A percentile compares a stretch with the other conserved stretches of the same genome.
Evolutionary conservation across 2,888 invertebrate genomes (phyloP).

Genomic region (Rutpela maculata): DNA sequence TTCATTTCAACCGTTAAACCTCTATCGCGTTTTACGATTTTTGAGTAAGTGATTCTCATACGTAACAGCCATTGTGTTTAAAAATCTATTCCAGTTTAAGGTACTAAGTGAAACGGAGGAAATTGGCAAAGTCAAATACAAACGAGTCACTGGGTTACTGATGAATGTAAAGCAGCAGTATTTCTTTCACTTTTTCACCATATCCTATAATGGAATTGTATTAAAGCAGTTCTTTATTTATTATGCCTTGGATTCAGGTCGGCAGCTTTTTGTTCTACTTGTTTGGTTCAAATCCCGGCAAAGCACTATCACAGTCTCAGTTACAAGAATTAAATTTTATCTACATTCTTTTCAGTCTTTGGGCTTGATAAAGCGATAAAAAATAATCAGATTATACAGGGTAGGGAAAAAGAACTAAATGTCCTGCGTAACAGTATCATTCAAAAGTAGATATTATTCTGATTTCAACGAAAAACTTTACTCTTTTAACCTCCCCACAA

Average conservation of each 20-base stretch:
- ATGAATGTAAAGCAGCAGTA: neutral
- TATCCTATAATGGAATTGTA: neutral
- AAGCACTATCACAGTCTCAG: neutral
- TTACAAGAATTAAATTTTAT: neutral
- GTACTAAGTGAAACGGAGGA: slow-evolving; percentile 10
- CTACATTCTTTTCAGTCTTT: no score
- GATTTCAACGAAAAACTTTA: no score
- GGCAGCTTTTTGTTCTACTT: neutral
- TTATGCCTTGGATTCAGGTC: neutral
- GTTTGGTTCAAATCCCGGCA: neutral
- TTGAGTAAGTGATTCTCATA: slow-evolving; percentile 29
- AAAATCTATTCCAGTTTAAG: slow-evolving; percentile 34
- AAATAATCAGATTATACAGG: no score
- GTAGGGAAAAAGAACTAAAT: no score
- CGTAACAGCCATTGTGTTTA: slow-evolving; percentile 16
- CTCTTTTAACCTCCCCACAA: no score
- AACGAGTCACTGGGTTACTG: neutral
- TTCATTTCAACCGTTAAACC: slow-evolving; percentile 41
- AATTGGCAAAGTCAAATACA: slow-evolving; percentile 3
- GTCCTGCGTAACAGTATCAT: no score
- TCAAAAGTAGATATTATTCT: no score
- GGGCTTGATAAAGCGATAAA: no score
- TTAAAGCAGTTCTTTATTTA: neutral
- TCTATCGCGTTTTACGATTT: slow-evolving; percentile 27
- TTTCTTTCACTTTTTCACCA: slow-evolving; percentile 3